Evolutionary conservation across 2,888 invertebrate species (phyloP).

Genomic region (Achlya flavicornis): DNA sequence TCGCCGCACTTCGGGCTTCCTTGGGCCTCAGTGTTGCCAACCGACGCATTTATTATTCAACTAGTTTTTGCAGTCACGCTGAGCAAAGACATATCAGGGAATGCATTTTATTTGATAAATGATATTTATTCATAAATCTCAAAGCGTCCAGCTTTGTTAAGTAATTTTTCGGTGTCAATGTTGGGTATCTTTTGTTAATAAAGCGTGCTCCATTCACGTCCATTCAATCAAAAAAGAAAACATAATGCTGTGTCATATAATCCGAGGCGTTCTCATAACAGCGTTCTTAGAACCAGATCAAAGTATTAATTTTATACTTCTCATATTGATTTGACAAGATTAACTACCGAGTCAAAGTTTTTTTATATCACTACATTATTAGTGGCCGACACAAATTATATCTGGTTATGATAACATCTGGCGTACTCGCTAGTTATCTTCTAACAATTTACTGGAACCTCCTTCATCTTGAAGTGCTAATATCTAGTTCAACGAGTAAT

Average conservation of each 20-base stretch:
- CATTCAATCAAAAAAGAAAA: constrained; percentile 61
- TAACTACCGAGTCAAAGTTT: constrained; percentile 44
- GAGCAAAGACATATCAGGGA: constrained; percentile 78
- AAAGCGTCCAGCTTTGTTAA: constrained; percentile 51
- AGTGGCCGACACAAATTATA: constrained; percentile 42
- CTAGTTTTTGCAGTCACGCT: constrained; percentile 82
- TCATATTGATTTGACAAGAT: constrained; percentile 61
- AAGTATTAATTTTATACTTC: constrained; percentile 57
- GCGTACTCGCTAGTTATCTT: constrained; percentile 43
- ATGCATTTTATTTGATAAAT: constrained; percentile 82
- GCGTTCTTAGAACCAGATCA: constrained; percentile 57
- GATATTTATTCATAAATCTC: constrained; percentile 59
- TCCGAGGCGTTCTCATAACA: constrained; percentile 56
- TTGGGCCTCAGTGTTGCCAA: constrained; percentile 77
- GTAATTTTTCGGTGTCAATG: constrained; percentile 72
- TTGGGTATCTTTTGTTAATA: constrained; percentile 60
- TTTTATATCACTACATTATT: constrained; percentile 45
- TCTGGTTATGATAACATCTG: constrained; percentile 43
- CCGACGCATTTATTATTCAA: constrained; percentile 78
- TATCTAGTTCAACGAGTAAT: constrained; percentile 51
- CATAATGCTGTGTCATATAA: constrained; percentile 64
- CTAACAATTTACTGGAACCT: constrained; percentile 47
- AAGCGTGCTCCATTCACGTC: constrained; percentile 57
- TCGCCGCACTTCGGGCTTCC: constrained; percentile 68
- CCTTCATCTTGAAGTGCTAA: constrained; percentile 44